phyloP scores from a whole-genome alignment of 2,113 vertebrate genomes.

The Pogonocichla stellata region DNA sequence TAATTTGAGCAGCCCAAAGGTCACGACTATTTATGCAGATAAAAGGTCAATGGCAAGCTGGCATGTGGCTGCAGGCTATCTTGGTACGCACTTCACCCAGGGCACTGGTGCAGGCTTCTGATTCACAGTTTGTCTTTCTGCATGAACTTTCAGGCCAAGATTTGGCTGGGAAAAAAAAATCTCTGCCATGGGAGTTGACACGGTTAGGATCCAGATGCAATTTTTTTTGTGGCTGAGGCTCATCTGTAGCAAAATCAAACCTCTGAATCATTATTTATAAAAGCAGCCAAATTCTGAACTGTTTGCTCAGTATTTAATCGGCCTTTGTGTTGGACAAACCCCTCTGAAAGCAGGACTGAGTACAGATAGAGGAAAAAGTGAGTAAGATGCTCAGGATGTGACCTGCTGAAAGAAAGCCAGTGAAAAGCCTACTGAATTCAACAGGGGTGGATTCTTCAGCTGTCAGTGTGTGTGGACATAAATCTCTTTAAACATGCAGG shows the following conservation, averaged over 20 bases:
- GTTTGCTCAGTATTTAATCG: constrained; percentile 20
- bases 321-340: neutral
- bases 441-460: neutral
- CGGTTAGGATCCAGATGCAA: constrained; percentile 21
- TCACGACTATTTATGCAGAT: constrained; percentile 67
- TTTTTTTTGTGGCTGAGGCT: constrained; percentile 15
- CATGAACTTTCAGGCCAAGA: constrained; percentile 38
- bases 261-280: constrained; percentile 39
- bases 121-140: constrained; percentile 40
- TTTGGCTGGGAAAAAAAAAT: constrained; percentile 15
- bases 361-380: constrained; percentile 30
- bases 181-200: constrained; percentile 20
- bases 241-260: constrained; percentile 38
- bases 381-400: constrained; percentile 11
- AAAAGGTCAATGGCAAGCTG: constrained; percentile 60
- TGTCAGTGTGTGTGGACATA: neutral
- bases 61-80: constrained; percentile 55
- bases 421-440: neutral
- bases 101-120: neutral
- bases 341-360: neutral
- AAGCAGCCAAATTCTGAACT: constrained; percentile 29
- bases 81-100: neutral
- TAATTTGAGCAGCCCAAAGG: constrained; percentile 69
- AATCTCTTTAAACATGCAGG: neutral
- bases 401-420: neutral